Percentiles rank a stretch among this genome's conserved stretches.
Evolutionary conservation across 2,113 vertebrate genomes (phyloP).

Genomic region (Polypterus bichir): DNA sequence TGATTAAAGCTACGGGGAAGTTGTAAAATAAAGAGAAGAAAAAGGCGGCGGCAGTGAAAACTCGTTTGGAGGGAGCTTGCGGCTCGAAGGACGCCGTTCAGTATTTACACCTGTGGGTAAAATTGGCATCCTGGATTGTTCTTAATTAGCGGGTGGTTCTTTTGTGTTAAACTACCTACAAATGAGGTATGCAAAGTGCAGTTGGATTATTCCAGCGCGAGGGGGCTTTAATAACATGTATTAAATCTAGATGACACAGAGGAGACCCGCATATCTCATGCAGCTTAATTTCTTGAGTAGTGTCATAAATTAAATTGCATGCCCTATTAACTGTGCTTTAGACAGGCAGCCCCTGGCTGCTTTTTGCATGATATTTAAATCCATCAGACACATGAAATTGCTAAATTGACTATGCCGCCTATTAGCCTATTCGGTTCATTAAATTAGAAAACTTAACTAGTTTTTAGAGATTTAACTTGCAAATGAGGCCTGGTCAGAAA

Average conservation of each 20-base stretch:
- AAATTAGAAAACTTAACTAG: background rate
- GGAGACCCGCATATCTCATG: background rate
- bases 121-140: background rate
- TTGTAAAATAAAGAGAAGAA: background rate
- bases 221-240: background rate
- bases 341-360: background rate
- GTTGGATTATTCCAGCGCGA: background rate
- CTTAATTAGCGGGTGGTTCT: background rate
- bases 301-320: background rate
- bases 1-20: too few relatives aligned
- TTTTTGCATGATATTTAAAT: background rate
- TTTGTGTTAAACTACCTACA: background rate
- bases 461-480: background rate
- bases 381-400: background rate
- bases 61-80: too few relatives aligned
- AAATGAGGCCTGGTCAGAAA: background rate
- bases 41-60: background rate
- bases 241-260: background rate
- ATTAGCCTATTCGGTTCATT: background rate
- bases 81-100: too few relatives aligned
- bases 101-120: background rate
- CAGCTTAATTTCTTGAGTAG: background rate
- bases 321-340: background rate
- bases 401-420: background rate
- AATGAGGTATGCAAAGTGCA: background rate